phyloP scores from a whole-genome alignment of 1,140 invertebrate genomes.

The Babylonia areolata region DNA sequence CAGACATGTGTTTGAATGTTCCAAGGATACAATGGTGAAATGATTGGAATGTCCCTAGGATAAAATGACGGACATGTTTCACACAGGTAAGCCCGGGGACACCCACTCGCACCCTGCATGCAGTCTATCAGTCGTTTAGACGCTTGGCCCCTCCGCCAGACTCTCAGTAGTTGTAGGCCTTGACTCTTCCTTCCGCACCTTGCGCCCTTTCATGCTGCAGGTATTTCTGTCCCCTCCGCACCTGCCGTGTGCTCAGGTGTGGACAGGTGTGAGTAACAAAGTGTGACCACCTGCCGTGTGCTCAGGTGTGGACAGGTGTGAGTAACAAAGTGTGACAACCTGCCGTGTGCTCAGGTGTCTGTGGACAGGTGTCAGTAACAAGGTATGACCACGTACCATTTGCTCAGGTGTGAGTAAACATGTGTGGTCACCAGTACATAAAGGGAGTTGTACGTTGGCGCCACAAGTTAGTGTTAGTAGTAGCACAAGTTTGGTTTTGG shows the following conservation, averaged over 20 bases:
- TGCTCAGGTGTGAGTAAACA: too few relatives aligned
- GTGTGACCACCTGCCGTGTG: not conserved
- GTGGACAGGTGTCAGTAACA: too few relatives aligned
- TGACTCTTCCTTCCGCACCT: not conserved
- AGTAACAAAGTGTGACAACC: not conserved
- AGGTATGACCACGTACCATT: too few relatives aligned
- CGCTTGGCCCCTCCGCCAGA: not conserved
- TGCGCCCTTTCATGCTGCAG: not conserved
- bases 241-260: not conserved
- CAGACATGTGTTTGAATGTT: not conserved
- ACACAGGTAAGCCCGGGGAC: conserved; percentile 22
- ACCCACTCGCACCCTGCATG: not conserved
- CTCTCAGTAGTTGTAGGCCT: conserved; percentile 23
- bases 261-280: not conserved
- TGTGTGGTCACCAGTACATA: too few relatives aligned
- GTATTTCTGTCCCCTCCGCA: not conserved
- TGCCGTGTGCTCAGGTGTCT: not conserved
- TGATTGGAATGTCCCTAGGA: too few relatives aligned
- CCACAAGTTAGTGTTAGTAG: too few relatives aligned
- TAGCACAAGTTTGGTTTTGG: too few relatives aligned
- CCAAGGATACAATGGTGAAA: too few relatives aligned
- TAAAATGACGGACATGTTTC: conserved; percentile 5
- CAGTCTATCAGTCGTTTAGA: conserved; percentile 22
- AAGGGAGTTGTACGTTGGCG: too few relatives aligned
- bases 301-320: too few relatives aligned